Evolutionary conservation across 1,140 invertebrate genomes (phyloP), one percentile per base, ranked within the genome.

Genomic region (Aphaenogaster ashmeadi): DNA sequence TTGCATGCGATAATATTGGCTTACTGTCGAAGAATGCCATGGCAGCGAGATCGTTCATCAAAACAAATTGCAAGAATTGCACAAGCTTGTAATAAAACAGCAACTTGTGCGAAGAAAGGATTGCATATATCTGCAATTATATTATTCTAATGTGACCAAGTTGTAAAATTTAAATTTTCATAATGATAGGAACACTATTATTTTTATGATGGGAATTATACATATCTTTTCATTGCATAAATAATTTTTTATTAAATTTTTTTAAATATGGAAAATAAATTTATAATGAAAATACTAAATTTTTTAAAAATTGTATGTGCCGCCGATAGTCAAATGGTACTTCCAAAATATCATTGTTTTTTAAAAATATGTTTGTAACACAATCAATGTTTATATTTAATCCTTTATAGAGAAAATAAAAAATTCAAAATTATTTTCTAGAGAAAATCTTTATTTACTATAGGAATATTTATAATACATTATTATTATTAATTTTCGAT

Each of bases 141-240:
- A 27, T 79, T 18, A 64, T 41, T 6, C 13, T 62, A 47, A 36
- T 62, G 15, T 21, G 58, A 3, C 6, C 27, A 64, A 9, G 44
- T 62, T 18, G 13, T 56, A 56, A 64, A 79, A 50, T 79, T 44
- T 78, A 78, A 27, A 78, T 78, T 79, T 79, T 18, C 33, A 50
- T 50, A 62, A 78, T 11, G 27, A 78, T 78, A 27, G 27, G 27
- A 0, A 33, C 21, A 38, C 44, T 47, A 47, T 8, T 27, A 44
- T 33, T 71, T 33, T 33, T 33, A 71, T 13, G 6, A 15, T 50
- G 13, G 7, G 11, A 71, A 9, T 33, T 47, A 7, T 33, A 7
- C 3, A 67, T n/a, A 41, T 9, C 0, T 4, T 66, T 66, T n/a
- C n/a, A 9, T 38, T 5, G 18, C 27, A 13, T 38, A 38, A 27